Conservation (phyloP, 2,888 invertebrate species). For the Drosophila lacicola region DNA sequence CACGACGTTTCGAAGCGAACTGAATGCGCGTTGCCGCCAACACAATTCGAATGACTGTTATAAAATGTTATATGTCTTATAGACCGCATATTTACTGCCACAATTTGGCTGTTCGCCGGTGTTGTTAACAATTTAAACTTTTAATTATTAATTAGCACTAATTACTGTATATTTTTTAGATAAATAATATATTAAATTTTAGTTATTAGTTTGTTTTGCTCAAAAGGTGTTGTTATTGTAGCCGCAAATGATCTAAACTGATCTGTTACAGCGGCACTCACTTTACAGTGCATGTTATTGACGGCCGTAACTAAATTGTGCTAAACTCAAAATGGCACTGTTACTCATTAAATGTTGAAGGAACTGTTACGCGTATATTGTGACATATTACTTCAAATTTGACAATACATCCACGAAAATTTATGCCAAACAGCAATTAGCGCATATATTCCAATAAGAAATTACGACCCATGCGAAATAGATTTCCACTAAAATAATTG, state of each 20-base stretch:
- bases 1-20: slow-evolving; percentile 63
- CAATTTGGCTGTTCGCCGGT: not conserved
- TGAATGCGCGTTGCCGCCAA: slow-evolving; percentile 35
- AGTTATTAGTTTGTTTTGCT: slow-evolving; percentile 7
- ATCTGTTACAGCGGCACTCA: slow-evolving; percentile 15
- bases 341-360: not conserved
- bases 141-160: not conserved
- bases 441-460: slow-evolving; percentile 27
- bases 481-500: slow-evolving; percentile 24
- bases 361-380: not conserved
- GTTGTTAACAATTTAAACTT: not conserved
- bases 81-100: not conserved
- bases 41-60: slow-evolving; percentile 19
- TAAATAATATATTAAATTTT: too few relatives aligned
- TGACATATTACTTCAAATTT: not conserved
- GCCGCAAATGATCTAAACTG: slow-evolving; percentile 21
- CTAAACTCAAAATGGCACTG: slow-evolving; percentile 25
- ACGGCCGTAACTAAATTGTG: not conserved
- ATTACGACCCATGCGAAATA: slow-evolving; percentile 32
- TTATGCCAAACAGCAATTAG: not conserved
- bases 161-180: not conserved
- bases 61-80: slow-evolving; percentile 2
- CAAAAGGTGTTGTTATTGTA: slow-evolving; percentile 14
- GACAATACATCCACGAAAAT: too few relatives aligned
- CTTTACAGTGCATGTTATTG: slow-evolving; percentile 13